Conservation (phyloP, 1,140 invertebrate species). For the Hypothenemus hampei region DNA sequence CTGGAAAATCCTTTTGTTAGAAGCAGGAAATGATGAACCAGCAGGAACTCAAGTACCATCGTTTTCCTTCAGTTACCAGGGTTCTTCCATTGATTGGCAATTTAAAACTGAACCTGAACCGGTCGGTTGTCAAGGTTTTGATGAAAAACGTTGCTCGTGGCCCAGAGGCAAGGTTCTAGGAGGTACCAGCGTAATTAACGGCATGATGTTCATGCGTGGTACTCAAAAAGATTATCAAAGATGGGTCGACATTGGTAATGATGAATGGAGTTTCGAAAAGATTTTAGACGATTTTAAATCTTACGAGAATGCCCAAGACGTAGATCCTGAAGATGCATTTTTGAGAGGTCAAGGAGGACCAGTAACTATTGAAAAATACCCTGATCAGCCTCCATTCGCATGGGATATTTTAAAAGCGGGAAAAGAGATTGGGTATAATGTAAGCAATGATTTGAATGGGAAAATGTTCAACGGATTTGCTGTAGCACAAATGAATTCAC, state of each 20-base stretch:
- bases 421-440: constrained; percentile 49
- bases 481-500: constrained; percentile 31
- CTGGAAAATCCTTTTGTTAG: constrained; percentile 38
- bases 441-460: constrained; percentile 55
- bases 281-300: constrained; percentile 50
- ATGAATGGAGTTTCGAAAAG: constrained; percentile 32
- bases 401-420: constrained; percentile 55
- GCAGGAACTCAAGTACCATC: constrained; percentile 36
- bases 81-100: constrained; percentile 55
- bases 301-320: constrained; percentile 50
- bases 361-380: constrained; percentile 47
- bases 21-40: constrained; percentile 56
- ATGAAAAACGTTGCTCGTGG: constrained; percentile 47
- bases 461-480: constrained; percentile 40
- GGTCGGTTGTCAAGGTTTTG: constrained; percentile 47
- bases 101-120: constrained; percentile 57
- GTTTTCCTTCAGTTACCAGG: constrained; percentile 42
- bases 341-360: constrained; percentile 46
- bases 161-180: constrained; percentile 53
- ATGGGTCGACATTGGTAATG: constrained; percentile 50
- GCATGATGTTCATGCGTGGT: constrained; percentile 67
- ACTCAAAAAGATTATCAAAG: constrained; percentile 62
- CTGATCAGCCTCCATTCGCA: constrained; percentile 48
- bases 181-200: constrained; percentile 56
- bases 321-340: constrained; percentile 34